These are phyloP conservation scores for Netelia inedita DNA, from an alignment of 2,888 invertebrate genomes.

Conservation along the genomic window DNA sequence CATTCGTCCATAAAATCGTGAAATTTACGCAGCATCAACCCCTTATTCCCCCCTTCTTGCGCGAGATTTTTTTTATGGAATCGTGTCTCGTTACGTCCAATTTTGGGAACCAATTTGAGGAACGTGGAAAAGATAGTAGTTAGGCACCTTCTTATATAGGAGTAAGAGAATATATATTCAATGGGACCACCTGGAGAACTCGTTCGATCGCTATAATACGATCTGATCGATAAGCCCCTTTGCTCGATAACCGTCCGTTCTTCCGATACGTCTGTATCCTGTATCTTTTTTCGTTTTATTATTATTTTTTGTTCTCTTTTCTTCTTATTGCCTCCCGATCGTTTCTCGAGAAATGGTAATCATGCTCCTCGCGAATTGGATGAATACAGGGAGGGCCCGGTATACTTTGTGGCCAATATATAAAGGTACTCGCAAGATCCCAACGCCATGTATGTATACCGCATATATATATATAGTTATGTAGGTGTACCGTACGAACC, in stretches of 20 bases:
- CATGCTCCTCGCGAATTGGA: constrained; percentile 41
- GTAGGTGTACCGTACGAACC: background rate
- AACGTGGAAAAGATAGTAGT: constrained; percentile 27
- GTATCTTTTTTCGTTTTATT: constrained; percentile 6
- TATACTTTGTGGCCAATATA: background rate
- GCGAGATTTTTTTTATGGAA: background rate
- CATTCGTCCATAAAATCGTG: constrained; percentile 47
- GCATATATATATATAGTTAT: background rate
- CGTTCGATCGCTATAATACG: constrained; percentile 13
- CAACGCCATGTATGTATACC: constrained; percentile 15
- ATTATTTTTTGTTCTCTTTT: background rate
- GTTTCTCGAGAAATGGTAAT: constrained; percentile 47
- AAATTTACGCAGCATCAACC: constrained; percentile 28
- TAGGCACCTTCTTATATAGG: constrained; percentile 19
- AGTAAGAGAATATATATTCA: constrained; percentile 32
- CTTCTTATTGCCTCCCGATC: constrained; percentile 24
- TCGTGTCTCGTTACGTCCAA: constrained; percentile 33
- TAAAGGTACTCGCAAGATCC: background rate
- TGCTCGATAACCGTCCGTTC: background rate
- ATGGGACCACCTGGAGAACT: constrained; percentile 45
- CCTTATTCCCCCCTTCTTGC: background rate
- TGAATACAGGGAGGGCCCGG: constrained; percentile 23
- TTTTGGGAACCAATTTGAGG: constrained; percentile 20
- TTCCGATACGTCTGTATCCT: background rate
- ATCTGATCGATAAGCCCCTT: constrained; percentile 35